Evolutionary conservation across 2,888 invertebrate genomes (phyloP), one percentile per base, ranked within the genome.

Genomic region (Lymantria monacha): DNA sequence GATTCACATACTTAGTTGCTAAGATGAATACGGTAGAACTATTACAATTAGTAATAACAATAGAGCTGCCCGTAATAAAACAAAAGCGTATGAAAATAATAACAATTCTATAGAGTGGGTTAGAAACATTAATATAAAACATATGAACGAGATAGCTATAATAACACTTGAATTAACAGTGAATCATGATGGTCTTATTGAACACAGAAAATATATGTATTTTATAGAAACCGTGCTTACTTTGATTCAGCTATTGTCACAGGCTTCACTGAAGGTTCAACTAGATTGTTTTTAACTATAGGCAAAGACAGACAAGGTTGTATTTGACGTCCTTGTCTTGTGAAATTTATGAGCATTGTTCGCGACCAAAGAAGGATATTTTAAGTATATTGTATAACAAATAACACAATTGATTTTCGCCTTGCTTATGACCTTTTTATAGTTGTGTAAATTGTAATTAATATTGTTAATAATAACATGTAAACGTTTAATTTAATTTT

Each of bases 141-240:
- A 61, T 51, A 55, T 62, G 60, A 70, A 70, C 46, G 57, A 63
- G 62, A 69, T 53, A 59, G 65, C 61, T 59, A 63, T 58, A 72
- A 69, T 61, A 76, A 76, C 83, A 85, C 80, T 81, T 84, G 83
- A 74, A 76, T 73, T 72, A 79, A 84, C 76, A 80, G 69, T 85
- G 82, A 83, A 74, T 84, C 79, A 83, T 69, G 57, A 51, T 56
- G 51, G 50, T 63, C 47, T 38, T 58, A 63, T 61, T 71, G 61
- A 68, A 65, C 37, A 45, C 9, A 36, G 22, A 11, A 42, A 69
- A 71, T 38, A 9, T 60, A 61, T 69, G 51, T 66, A 62, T 51
- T 67, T 57, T 41, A 63, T 55, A 61, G 59, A 55, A 61, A 53
- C 54, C 47, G 30, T 59, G 52, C 53, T 59, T 42, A 44, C 48